These are phyloP conservation scores for Threskiornis aethiopicus DNA, from an alignment of 2,797 vertebrate genomes.

Conservation along the genomic window DNA sequence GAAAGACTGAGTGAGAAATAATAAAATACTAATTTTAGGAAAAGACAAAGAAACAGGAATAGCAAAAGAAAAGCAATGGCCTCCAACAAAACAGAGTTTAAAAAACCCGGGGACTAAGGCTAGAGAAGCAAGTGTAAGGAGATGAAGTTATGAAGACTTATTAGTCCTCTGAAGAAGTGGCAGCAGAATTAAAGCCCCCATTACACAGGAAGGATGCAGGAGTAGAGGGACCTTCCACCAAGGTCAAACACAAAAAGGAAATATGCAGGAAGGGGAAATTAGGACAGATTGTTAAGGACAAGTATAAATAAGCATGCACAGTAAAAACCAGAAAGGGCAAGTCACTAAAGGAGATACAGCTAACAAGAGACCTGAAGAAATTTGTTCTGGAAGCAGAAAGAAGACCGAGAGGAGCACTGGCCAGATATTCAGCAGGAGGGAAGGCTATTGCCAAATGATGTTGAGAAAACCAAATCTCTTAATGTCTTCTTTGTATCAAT, in stretches of 20 bases:
- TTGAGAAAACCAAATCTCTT: not conserved
- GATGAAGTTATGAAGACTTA: not conserved
- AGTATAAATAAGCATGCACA: accelerated
- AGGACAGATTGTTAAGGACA: not conserved
- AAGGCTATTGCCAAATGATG: not conserved
- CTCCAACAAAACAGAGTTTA: not conserved
- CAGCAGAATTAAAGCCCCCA: not conserved
- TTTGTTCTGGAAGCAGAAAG: not conserved
- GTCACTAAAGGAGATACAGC: not conserved
- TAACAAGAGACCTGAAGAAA: not conserved
- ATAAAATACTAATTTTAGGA: not conserved
- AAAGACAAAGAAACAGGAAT: not conserved
- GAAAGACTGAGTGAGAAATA: not conserved
- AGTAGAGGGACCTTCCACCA: not conserved
- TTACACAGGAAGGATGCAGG: not conserved
- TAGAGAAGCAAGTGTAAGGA: not conserved
- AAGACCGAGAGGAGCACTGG: not conserved
- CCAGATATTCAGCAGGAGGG: not conserved
- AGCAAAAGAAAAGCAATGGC: not conserved
- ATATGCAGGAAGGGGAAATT: not conserved
- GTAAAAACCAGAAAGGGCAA: not conserved
- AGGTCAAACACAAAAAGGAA: not conserved
- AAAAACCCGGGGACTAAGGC: not conserved
- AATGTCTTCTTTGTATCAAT: not conserved
- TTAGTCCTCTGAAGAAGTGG: not conserved